Evolutionary conservation across 2,113 vertebrate genomes (phyloP).

Genomic region (Lophura nycthemera): DNA sequence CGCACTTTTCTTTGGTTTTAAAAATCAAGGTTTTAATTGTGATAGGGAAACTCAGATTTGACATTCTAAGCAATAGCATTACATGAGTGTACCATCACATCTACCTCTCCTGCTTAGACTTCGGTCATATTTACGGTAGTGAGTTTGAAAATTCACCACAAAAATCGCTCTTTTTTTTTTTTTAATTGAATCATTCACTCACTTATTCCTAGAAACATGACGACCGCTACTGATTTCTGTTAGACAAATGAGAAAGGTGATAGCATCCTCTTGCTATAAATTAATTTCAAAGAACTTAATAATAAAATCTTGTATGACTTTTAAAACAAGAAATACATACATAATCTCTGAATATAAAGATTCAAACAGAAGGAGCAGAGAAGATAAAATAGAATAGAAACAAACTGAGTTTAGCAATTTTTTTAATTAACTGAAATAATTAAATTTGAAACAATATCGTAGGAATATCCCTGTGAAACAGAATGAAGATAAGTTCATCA

Average conservation of each 20-base stretch:
- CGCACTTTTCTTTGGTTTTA: neutral
- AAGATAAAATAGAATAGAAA: neutral
- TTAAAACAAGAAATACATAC: neutral
- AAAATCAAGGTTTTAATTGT: neutral
- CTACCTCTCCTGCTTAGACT: neutral
- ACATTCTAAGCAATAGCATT: neutral
- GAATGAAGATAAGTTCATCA: neutral
- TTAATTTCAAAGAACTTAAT: neutral
- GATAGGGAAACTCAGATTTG: neutral
- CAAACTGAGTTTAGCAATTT: neutral
- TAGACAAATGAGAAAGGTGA: neutral
- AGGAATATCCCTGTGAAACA: neutral
- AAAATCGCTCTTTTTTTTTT: neutral
- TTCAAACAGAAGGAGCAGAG: neutral
- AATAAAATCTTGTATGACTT: neutral
- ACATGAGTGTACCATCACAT: neutral
- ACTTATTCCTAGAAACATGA: neutral
- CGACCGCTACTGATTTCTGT: neutral
- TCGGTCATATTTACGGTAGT: neutral
- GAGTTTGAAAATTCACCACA: neutral
- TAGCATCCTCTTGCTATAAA: neutral
- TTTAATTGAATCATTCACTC: accelerated
- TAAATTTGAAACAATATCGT: neutral
- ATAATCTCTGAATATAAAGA: neutral
- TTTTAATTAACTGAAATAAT: neutral